These are phyloP conservation scores for Brachypodius melanocephalos DNA, from an alignment of 2,113 vertebrate genomes.

Conservation along the genomic window DNA sequence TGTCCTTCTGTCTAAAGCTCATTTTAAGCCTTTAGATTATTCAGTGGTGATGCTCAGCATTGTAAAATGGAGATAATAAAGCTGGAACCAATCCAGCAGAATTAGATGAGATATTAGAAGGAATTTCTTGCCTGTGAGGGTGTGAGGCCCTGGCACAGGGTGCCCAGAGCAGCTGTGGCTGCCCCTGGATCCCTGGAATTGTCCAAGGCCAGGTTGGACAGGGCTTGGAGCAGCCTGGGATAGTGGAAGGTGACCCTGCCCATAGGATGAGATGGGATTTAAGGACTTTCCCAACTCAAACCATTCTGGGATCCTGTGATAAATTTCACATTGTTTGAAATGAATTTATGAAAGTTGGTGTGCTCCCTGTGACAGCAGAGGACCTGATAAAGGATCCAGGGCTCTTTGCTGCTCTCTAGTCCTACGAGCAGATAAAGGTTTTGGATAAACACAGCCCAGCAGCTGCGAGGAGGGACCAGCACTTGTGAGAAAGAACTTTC, in stretches of 20 bases:
- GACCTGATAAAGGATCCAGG: not conserved
- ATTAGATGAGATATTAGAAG: not conserved
- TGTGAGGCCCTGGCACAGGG: not conserved
- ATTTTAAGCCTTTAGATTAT: not conserved
- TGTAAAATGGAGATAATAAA: not conserved
- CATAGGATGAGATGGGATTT: not conserved
- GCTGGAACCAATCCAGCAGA: not conserved
- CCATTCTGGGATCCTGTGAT: not conserved
- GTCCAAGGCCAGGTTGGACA: accelerated
- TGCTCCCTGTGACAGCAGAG: not conserved
- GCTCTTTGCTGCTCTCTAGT: not conserved
- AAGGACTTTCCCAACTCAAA: not conserved
- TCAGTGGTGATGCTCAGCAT: not conserved
- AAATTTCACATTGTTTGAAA: not conserved
- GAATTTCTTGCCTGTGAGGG: accelerated
- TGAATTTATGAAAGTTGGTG: not conserved
- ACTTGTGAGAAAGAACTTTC: not conserved
- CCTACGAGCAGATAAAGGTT: not conserved
- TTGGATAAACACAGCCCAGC: not conserved
- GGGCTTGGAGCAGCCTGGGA: not conserved
- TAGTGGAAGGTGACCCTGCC: accelerated
- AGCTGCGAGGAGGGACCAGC: not conserved
- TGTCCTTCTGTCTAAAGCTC: not conserved
- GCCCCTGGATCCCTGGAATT: not conserved
- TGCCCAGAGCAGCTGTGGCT: not conserved